phyloP scores from a whole-genome alignment of 2,888 invertebrate species.

The Chaetogeoica ovagalla region DNA sequence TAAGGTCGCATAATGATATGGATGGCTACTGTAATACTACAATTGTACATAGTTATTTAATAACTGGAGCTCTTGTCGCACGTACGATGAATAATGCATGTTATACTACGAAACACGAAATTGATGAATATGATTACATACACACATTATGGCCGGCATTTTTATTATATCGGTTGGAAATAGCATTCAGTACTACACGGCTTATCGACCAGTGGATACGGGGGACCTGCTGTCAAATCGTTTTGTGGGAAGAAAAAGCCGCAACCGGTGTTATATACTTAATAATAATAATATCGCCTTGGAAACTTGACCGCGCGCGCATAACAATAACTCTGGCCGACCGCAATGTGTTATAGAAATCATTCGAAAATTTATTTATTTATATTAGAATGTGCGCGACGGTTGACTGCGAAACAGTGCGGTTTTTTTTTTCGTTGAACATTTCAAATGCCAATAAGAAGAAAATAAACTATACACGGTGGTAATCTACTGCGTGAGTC shows the following conservation, averaged over 20 bases:
- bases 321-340: background rate
- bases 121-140: background rate
- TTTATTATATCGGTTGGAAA: background rate
- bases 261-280: background rate
- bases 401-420: too few relatives aligned
- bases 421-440: too few relatives aligned
- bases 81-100: background rate
- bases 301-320: background rate
- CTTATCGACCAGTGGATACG: too few relatives aligned
- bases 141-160: constrained; percentile 8
- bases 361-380: background rate
- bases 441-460: too few relatives aligned
- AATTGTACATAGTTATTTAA: background rate
- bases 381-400: too few relatives aligned
- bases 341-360: background rate
- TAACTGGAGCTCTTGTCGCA: background rate
- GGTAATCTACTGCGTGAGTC: too few relatives aligned
- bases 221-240: background rate
- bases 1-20: background rate
- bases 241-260: constrained; percentile 15
- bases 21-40: background rate
- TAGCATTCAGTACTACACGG: background rate
- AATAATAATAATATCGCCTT: background rate
- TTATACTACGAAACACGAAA: constrained; percentile 22
- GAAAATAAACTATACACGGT: too few relatives aligned